Conservation (phyloP, 2,113 vertebrate genomes). For the Cryptoleucopteryx plumbea region DNA sequence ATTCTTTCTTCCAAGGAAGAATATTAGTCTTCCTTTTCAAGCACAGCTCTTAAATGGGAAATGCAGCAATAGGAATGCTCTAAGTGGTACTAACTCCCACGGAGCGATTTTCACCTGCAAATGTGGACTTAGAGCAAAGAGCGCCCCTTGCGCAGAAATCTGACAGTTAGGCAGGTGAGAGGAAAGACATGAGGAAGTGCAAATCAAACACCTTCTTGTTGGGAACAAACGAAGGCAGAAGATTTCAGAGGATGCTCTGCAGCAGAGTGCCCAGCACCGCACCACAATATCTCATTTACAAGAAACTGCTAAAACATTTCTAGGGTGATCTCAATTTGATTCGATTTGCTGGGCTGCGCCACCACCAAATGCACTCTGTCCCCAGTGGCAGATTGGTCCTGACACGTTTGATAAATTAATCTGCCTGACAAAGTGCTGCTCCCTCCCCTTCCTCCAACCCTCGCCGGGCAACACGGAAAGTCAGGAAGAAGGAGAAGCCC, state of each 20-base stretch:
- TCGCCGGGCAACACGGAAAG: neutral
- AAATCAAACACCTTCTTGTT: neutral
- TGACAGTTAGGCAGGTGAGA: neutral
- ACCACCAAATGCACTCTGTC: neutral
- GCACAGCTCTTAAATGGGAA: neutral
- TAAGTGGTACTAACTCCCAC: neutral
- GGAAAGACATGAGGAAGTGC: neutral
- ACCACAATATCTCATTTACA: neutral
- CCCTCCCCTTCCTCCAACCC: neutral
- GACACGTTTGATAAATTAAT: slow-evolving; percentile 54
- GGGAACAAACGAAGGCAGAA: neutral
- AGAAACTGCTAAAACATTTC: neutral
- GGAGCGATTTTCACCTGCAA: neutral
- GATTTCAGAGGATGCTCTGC: neutral
- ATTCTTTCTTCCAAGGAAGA: neutral
- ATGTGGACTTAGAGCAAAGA: neutral
- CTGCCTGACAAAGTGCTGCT: neutral
- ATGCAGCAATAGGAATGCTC: neutral
- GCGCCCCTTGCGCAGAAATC: neutral
- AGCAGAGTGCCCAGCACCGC: neutral
- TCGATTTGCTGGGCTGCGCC: neutral
- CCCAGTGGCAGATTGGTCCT: neutral
- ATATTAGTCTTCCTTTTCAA: neutral
- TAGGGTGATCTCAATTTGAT: slow-evolving; percentile 23
- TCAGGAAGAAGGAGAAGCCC: neutral